Base-by-base conservation (phyloP, 2,113 vertebrate species). In the Emydocephalus ijimae region DNA sequence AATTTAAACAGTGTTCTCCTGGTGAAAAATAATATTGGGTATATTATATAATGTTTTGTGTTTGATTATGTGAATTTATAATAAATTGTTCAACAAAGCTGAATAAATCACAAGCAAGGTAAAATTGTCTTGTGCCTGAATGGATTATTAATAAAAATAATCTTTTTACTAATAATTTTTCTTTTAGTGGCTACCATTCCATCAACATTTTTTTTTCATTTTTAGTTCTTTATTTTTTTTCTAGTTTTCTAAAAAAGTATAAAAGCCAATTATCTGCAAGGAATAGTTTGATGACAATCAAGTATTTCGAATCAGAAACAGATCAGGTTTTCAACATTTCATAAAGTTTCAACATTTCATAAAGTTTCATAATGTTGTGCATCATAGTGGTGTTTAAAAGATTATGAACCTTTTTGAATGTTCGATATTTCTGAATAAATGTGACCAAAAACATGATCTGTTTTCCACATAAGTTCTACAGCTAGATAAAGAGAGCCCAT, bases 21-120 rank as follows among this genome's bases (percentile, higher is more conserved):
- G 94, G 69, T 95, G 94, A 96, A 96, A 97, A 96, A 96, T 96
- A 95, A 95, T 94, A 94, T 96, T 95, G 96, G 95, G 95, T 23
- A 94, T 97, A 95, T 95, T 93, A 95, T 93, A 95, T 94, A 94
- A 90, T 95, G 94, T 95, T 95, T 96, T 97, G 96, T 94, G 94
- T 96, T 96, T 94, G 96, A 96, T 90, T 94, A 85, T 61, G 92
- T 92, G 95, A 95, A 94, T 95, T 91, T 0, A 1, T 94, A 94
- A 94, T 94, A 95, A 93, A 96, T 93, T 64, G 52, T 29, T 91
- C 90, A 95, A 50, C 89, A 94, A 93, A 45, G 91, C 92, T 94
- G 92, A 93, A 92, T 61, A 34, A 23, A n/a, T 90, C 39, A 11
- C 45, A 34, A 0, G n/a, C 24, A 39, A 39, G 61, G 29, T 90